These are phyloP conservation scores for Neodiprion lecontei DNA, from an alignment of 1,140 invertebrate genomes.

Conservation along the genomic window DNA sequence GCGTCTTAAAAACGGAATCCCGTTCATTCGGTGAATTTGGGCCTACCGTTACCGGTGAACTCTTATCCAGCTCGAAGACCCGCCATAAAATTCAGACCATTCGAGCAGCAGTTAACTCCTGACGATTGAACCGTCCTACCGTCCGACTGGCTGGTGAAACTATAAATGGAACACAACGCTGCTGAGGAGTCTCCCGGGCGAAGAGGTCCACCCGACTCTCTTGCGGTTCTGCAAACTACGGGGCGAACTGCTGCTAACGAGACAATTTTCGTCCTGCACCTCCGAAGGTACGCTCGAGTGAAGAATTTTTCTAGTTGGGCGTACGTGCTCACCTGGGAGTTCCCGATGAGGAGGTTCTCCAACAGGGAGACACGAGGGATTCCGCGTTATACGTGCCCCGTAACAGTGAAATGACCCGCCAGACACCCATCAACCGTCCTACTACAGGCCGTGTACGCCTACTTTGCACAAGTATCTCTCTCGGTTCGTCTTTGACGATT, in stretches of 20 bases:
- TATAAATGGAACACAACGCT: slow-evolving; percentile 1
- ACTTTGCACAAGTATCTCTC: slow-evolving; percentile 14
- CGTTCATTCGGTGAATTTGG: too few relatives aligned
- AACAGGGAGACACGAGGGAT: slow-evolving; percentile 20
- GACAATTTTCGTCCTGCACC: slow-evolving; percentile 37
- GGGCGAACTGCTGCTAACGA: slow-evolving; percentile 34
- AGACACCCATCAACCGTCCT: slow-evolving; percentile 53
- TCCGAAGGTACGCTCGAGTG: slow-evolving; percentile 32
- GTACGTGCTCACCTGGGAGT: slow-evolving; percentile 37
- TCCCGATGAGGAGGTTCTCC: slow-evolving; percentile 24
- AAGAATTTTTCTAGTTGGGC: slow-evolving; percentile 43
- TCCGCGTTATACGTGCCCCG: slow-evolving; percentile 29
- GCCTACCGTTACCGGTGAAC: too few relatives aligned
- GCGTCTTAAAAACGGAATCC: too few relatives aligned
- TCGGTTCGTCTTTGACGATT: not conserved
- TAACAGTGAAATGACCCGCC: slow-evolving; percentile 55
- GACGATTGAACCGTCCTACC: not conserved
- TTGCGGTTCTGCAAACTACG: slow-evolving; percentile 7
- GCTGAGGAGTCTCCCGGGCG: slow-evolving; percentile 3
- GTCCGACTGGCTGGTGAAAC: not conserved
- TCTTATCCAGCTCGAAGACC: too few relatives aligned
- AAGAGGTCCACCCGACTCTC: not conserved
- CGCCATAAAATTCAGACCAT: too few relatives aligned
- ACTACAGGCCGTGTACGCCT: slow-evolving; percentile 23
- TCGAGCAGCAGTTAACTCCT: not conserved